Conservation (phyloP, 2,113 vertebrate species). For the Sterrhoptilus dennistouni region DNA sequence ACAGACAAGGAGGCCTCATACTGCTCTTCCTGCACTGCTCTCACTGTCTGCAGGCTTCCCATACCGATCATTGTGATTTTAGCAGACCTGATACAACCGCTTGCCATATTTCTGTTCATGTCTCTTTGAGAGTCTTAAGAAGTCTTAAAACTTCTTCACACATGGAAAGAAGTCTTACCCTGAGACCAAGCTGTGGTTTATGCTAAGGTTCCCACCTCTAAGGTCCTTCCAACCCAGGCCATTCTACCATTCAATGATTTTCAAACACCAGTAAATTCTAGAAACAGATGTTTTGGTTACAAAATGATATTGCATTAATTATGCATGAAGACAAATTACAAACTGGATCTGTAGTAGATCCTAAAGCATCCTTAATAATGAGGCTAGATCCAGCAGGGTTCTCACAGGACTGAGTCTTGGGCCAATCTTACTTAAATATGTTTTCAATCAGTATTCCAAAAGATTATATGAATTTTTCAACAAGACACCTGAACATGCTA, state of each 20-base stretch:
- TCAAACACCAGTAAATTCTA: not conserved
- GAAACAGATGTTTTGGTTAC: not conserved
- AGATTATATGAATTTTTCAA: not conserved
- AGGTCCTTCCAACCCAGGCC: not conserved
- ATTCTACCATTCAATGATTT: not conserved
- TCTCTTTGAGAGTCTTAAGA: not conserved
- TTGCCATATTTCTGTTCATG: rapidly evolving
- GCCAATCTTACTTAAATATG: not conserved
- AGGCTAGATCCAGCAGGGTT: not conserved
- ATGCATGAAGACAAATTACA: not conserved
- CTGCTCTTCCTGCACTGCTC: not conserved
- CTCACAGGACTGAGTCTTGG: not conserved
- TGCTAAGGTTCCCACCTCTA: not conserved
- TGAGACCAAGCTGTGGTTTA: not conserved
- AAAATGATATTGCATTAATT: not conserved
- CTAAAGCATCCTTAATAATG: not conserved
- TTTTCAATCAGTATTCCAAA: not conserved
- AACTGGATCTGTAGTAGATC: not conserved
- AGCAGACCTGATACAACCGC: not conserved
- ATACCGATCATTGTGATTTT: not conserved
- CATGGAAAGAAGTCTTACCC: not conserved
- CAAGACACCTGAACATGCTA: not conserved
- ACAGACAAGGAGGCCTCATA: not conserved
- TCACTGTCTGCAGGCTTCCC: rapidly evolving
- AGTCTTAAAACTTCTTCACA: too few relatives aligned